Base-by-base conservation (phyloP, 2,888 invertebrate genomes). In the Drosophila borealis region DNA sequence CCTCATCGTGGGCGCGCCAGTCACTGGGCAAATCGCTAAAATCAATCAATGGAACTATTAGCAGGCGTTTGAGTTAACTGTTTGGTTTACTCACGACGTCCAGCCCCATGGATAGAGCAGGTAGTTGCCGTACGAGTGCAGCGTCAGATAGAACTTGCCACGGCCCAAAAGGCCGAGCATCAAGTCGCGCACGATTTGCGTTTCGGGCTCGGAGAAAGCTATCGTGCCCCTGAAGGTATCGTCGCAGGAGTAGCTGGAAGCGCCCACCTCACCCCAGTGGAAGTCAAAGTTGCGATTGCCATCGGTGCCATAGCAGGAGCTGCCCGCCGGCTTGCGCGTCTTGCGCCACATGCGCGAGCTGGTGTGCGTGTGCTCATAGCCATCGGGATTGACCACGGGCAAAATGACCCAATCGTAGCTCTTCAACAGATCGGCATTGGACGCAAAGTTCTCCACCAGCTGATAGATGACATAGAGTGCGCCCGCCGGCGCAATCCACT, bases 371-470 rank as follows among this genome's bases (percentile, higher is more conserved):
- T 93, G 95, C 77, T 94, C 95, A 81, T 96, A 96, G 0, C 96
- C 96, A 90, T 96, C 96, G 14, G 96, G 95, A 90, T 96, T 96
- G 14, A 94, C 93, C 3, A 94, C 91, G 0, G 96, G 96, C 70
- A 95, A 71, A 19, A 95, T 92, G 74, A 94, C 94, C 94, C 95
- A 96, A 84, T 96, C 95, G 51, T 94, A 93, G 37, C 93, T 90
- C 17, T 94, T 91, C n/a, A 95, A 90, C 4, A 96, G 89, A 51
- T 93, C 91, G 0, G 81, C 79, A 65, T 93, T 93, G 3, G 55
- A 76, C 4, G 77, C 79, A 36, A 91, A 92, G 74, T 94, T 93
- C 66, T 94, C 94, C 2, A 94, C 93, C 69, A 95, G 90, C 65
- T 95, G 93, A 61, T 94, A 91, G 49, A 95, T 93, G 42, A 94